Evolutionary conservation across 2,797 vertebrate species (phyloP), one percentile per base, ranked within the genome.

Genomic region (Kryptolebias ocellatus): DNA sequence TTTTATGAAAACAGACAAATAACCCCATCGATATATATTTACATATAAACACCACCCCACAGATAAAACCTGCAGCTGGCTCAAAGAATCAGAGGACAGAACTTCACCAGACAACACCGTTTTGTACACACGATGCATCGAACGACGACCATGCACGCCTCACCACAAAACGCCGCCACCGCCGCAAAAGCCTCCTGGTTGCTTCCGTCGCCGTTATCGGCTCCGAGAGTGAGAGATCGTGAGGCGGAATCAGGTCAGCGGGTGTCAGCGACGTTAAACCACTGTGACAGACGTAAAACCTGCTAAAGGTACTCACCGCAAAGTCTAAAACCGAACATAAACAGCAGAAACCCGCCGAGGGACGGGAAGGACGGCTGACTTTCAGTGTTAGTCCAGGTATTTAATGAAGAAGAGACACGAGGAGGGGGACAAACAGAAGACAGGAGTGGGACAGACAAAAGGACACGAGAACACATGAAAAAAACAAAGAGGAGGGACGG

Each of bases 41-140:
- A 84, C 85, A 90, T 86, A 79, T 85, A 34, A 83, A 87, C 84
- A 83, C 55, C 74, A 81, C 37, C 74, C 66, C 27, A 78, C 83
- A 71, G 58, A 79, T 53, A 61, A 62, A 76, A 70, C 62, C 79
- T 77, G 76, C 64, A 72, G 64, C 57, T 50, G 58, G 20, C 47
- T 64, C 20, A 75, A 70, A 54, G 45, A 73, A 76, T 57, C 66
- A 74, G 71, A 73, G 72, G 70, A 67, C 1, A 31, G 46, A 82
- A 60, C 65, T 45, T 56, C 27, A 58, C 53, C 63, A 76, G 70
- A 87, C 67, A 65, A 67, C 74, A 81, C 69, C 64, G 60, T 46
- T 68, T 67, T 83, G 50, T 54, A 45, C 20, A 80, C 66, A 74
- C 24, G 76, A 56, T 24, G 62, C 45, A 46, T 57, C 58, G 27